Evolutionary conservation across 2,113 vertebrate species (phyloP), one percentile per base, ranked within the genome.

Genomic region (Corydoras sp.): DNA sequence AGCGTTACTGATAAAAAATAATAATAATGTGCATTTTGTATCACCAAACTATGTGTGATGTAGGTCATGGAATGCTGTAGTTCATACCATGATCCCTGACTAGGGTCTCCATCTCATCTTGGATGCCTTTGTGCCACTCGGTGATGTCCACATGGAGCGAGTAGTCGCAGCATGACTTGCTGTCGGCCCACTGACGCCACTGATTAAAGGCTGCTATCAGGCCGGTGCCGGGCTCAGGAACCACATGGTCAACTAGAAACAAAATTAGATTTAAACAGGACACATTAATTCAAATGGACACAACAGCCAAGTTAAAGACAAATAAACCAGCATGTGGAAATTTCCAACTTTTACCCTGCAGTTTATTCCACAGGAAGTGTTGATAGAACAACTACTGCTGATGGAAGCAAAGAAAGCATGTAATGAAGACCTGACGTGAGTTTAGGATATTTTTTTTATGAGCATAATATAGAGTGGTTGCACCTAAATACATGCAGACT

Each of bases 131-230:
- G 76, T 98, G 95, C 97, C 97, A 99, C 84, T 98, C 95, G 0
- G 92, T 98, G 89, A 99, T 92, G 77, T 99, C 95, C 79, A 99
- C 84, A 0, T 99, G 96, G 87, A 99, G 91, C 0, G 97, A 96
- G 85, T 97, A 99, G 86, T 99, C 97, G 0, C 97, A 99, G 90
- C 97, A 99, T 14, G 92, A 91, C 83, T 97, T 98, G 87, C 91
- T 88, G 86, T 98, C 95, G 0, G 96, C 95, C 95, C 97, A 98
- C 58, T 97, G 93, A 15, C 92, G 82, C 97, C 97, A 99, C 89
- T 98, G 95, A 83, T 99, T 94, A 0, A 98, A 98, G 0, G 95
- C 92, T 0, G 92, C 87, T 65, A 99, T 81, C 81, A 98, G 89
- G 81, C 95, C 93, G 61, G 87, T 86, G 2, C 97, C 97, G 0